Conservation (phyloP, 2,113 vertebrate species). For the Dromaius novaehollandiae region DNA sequence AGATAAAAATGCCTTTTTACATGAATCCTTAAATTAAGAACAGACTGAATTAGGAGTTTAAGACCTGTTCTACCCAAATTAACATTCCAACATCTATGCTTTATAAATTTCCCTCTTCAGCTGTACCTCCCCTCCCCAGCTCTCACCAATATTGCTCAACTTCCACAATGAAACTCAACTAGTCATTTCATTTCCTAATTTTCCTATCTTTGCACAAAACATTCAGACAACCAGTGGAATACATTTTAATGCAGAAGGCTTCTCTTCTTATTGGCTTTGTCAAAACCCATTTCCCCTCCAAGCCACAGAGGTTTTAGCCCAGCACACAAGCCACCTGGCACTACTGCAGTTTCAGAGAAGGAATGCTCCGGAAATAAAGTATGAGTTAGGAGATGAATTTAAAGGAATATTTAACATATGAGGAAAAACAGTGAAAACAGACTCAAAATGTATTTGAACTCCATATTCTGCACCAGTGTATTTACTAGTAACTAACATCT, state of each 20-base stretch:
- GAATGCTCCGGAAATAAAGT: background rate
- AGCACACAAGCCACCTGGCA: background rate
- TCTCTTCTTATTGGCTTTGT: background rate
- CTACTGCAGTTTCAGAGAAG: background rate
- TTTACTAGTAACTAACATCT: background rate
- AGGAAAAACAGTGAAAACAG: background rate
- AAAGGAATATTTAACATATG: background rate
- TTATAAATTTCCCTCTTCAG: background rate
- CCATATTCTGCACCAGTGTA: fast-evolving
- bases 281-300: background rate
- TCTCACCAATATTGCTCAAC: background rate
- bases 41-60: background rate
- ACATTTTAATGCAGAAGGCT: background rate
- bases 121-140: background rate
- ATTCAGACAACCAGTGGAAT: background rate
- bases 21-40: background rate
- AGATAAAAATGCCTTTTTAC: background rate
- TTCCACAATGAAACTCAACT: background rate
- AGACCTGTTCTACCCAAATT: background rate
- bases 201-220: background rate
- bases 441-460: background rate
- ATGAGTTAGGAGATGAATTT: background rate
- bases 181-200: background rate
- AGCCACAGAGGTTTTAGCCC: background rate
- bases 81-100: background rate